Base-by-base conservation (phyloP, 2,888 invertebrate genomes). In the Heliothis peltigera region DNA sequence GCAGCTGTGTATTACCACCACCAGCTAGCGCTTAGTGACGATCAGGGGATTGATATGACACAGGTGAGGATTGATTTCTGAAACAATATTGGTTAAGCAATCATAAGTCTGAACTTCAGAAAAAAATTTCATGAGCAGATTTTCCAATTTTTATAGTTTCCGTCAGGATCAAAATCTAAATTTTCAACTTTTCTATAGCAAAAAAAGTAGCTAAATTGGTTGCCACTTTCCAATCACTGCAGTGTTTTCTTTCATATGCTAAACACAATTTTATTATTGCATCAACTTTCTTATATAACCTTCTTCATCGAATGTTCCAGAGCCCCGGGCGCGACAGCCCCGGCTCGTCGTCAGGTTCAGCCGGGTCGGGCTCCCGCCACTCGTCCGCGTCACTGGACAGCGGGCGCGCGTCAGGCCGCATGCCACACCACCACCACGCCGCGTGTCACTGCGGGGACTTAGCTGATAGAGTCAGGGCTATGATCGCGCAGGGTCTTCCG, bases 271-370 rank as follows among this genome's bases (percentile, higher is more conserved):
- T 3, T 25, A 10, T 28, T 7, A 32, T 32, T 32, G 10, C 19
- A 46, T 15, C 10, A n/a, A n/a, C n/a, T 49, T 1, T 22, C 49
- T 25, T 73, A n/a, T n/a, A n/a, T n/a, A 4, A 69, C 42, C 22
- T 42, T 22, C 52, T 39, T 59, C 8, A 32, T 56, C 35, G 7
- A 0, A 19, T 39, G 32, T 71, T 61, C n/a, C 94, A 97, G 96
- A 98, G 98, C 84, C 98, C 98, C 47, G 98, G 98, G n/a, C 96
- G 98, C 67, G 98, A 98, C 92, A 98, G 98, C 87, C 98, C 98
- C 15, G 98, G 98, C 15, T 97, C 97, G 0, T 98, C 98, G 17
- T 97, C 98, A 60, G 98, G 98, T 8, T 98, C 98, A 25, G 97
- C 97, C 0, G 98, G 98, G 44, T 98, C 98, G 1, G 98, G 98